Evolutionary conservation across 2,888 invertebrate species (phyloP).

Genomic region (Frankliniella intonsa): DNA sequence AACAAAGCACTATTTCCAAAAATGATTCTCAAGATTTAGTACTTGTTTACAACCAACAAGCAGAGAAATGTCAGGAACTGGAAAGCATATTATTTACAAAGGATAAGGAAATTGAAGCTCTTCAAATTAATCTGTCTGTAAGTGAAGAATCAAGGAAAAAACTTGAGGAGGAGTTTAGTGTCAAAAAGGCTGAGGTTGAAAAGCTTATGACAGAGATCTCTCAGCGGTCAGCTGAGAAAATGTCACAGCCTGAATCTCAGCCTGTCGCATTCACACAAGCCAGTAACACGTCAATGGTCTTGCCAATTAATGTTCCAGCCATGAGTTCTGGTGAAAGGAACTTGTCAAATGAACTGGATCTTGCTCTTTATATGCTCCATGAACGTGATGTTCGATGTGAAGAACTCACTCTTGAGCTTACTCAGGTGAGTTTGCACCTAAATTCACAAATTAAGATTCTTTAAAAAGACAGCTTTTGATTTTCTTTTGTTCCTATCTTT

Average conservation of each 20-base stretch:
- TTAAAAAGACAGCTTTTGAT: background rate
- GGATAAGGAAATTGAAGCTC: slow-evolving; percentile 42
- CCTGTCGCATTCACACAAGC: background rate
- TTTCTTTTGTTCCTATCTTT: background rate
- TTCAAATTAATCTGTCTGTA: slow-evolving; percentile 35
- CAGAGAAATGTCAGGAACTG: slow-evolving; percentile 41
- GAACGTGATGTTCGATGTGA: slow-evolving; percentile 82
- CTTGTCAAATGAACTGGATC: slow-evolving; percentile 59
- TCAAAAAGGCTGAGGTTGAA: slow-evolving; percentile 49
- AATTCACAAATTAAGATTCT: background rate
- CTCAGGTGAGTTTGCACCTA: slow-evolving; percentile 48
- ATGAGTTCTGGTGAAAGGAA: slow-evolving; percentile 36
- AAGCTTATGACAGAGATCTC: slow-evolving; percentile 36
- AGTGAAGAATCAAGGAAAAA: slow-evolving; percentile 33
- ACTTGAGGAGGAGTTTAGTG: slow-evolving; percentile 13
- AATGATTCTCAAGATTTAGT: slow-evolving; percentile 34
- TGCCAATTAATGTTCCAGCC: background rate
- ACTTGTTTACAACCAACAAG: slow-evolving; percentile 36
- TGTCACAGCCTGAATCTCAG: background rate
- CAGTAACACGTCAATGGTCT: background rate
- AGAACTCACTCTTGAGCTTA: slow-evolving; percentile 78
- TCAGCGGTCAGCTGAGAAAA: background rate
- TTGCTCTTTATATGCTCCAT: slow-evolving; percentile 79
- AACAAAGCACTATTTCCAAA: slow-evolving; percentile 40
- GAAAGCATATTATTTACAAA: slow-evolving; percentile 42